Evolutionary conservation across 2,888 invertebrate genomes (phyloP).

Genomic region (Drosophila mettleri): DNA sequence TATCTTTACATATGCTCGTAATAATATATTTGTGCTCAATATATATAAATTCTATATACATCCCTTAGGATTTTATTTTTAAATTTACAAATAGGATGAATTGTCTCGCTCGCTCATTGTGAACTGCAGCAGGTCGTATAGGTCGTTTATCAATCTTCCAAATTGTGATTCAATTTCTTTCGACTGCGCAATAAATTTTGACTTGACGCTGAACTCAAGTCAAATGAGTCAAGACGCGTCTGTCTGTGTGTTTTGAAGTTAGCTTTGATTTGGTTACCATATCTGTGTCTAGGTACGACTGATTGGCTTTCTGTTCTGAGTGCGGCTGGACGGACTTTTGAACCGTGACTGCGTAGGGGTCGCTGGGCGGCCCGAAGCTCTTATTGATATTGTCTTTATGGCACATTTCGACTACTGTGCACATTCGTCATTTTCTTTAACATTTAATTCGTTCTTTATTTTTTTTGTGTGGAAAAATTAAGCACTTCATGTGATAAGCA

Average conservation of each 20-base stretch:
- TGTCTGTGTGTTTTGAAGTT: background rate
- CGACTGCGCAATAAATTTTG: constrained; percentile 54
- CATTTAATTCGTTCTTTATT: constrained; percentile 26
- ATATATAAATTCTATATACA: background rate
- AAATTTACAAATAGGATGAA: background rate
- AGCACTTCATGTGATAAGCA: constrained; percentile 74
- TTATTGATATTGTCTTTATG: constrained; percentile 22
- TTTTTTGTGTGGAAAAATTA: constrained; percentile 44
- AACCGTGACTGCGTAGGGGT: constrained; percentile 6
- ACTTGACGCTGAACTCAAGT: constrained; percentile 46
- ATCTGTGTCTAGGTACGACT: constrained; percentile 38
- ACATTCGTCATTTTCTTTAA: constrained; percentile 10
- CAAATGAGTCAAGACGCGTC: constrained; percentile 15
- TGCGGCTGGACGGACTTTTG: constrained; percentile 29
- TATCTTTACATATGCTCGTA: background rate
- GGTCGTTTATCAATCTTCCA: constrained; percentile 26
- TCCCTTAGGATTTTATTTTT: background rate
- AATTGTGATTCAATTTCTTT: constrained; percentile 44
- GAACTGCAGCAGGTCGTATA: background rate
- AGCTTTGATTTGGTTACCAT: background rate
- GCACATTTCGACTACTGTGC: constrained; percentile 14
- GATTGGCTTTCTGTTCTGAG: constrained; percentile 30
- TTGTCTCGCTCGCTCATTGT: background rate
- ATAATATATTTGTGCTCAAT: background rate
- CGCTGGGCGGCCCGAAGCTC: background rate